Conservation (phyloP, 2,888 invertebrate species). For the Tetranychus piercei region DNA sequence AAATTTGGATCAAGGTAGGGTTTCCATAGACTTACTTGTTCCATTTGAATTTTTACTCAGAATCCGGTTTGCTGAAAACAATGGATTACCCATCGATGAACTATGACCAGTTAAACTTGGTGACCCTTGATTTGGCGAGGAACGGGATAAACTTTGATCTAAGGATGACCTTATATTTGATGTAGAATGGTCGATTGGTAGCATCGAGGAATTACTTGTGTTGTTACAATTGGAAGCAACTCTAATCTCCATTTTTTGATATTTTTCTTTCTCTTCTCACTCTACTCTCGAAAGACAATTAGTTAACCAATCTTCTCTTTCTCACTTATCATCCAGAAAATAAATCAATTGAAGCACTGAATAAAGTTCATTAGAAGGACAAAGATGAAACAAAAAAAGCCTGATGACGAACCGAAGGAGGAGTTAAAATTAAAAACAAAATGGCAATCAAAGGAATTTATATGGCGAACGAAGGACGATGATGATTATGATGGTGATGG, state of each 20-base stretch:
- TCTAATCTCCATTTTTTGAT: not conserved
- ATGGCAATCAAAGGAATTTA: not conserved
- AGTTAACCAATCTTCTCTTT: not conserved
- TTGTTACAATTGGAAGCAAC: not conserved
- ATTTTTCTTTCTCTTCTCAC: slow-evolving; percentile 3
- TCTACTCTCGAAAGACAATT: not conserved
- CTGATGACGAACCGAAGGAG: not conserved
- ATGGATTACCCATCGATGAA: slow-evolving; percentile 13
- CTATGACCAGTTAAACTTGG: not conserved
- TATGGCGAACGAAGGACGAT: not conserved
- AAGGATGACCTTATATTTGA: slow-evolving; percentile 11
- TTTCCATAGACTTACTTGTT: slow-evolving; percentile 25
- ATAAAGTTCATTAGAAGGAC: not conserved
- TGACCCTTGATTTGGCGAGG: slow-evolving; percentile 4
- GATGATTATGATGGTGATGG: not conserved
- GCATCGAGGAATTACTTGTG: slow-evolving; percentile 16
- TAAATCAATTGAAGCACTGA: not conserved
- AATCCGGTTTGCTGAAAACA: slow-evolving; percentile 22
- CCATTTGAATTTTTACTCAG: slow-evolving; percentile 26
- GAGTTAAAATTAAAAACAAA: slow-evolving; percentile 5
- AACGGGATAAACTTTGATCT: slow-evolving; percentile 8
- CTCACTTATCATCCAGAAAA: not conserved
- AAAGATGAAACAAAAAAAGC: not conserved
- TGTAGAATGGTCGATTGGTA: slow-evolving; percentile 15
- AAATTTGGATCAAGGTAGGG: not conserved